These are phyloP conservation scores for Holothuria scabra DNA, from an alignment of 53 echinoderm and acorn worm genomes.

Conservation along the genomic window DNA sequence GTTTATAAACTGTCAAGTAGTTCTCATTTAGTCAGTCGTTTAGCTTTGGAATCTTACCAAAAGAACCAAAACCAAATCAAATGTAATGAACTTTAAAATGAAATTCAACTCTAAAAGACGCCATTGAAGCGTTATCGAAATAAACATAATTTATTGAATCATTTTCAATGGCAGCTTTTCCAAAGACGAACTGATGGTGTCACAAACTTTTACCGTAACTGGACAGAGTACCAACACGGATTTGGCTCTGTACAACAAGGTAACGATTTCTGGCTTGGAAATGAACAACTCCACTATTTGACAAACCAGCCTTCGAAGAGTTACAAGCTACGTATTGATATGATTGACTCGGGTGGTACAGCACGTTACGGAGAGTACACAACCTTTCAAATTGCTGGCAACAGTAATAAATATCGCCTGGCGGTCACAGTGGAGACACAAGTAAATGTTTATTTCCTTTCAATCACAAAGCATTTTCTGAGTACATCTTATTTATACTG, in stretches of 20 bases:
- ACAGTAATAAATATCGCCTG: background rate
- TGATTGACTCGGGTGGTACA: background rate
- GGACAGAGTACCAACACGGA: background rate
- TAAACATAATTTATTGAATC: too few species aligned
- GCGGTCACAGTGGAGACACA: constrained; percentile 21
- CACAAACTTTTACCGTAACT: background rate
- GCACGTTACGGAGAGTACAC: background rate
- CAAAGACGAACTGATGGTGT: constrained; percentile 5
- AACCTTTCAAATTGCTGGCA: background rate
- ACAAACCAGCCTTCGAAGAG: background rate
- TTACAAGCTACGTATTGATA: constrained; percentile 7
- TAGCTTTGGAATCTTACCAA: too few species aligned
- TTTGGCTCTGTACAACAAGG: background rate
- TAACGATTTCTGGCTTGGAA: constrained; percentile 23
- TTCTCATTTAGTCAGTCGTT: too few species aligned
- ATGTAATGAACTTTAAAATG: too few species aligned
- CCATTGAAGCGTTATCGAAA: too few species aligned
- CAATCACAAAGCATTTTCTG: too few species aligned
- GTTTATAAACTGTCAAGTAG: too few species aligned
- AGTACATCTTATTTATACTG: too few species aligned
- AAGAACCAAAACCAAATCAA: too few species aligned
- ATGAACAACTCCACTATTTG: constrained; percentile 13
- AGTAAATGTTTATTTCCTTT: background rate
- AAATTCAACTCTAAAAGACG: too few species aligned
- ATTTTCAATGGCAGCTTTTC: background rate